Conservation (phyloP, 2,113 vertebrate genomes). For the Channa argus region DNA sequence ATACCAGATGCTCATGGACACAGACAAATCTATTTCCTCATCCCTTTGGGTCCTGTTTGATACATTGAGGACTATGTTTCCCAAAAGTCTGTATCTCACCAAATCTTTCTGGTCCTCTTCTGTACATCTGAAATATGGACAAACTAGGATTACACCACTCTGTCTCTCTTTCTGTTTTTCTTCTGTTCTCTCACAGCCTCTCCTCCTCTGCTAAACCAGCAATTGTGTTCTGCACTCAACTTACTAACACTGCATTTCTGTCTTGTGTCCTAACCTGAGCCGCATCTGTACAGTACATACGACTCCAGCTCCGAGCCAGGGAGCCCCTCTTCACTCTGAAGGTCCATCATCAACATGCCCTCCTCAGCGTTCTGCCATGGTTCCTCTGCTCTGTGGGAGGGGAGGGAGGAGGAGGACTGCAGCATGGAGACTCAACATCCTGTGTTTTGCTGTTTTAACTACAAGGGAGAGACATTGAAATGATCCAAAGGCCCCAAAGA, state of each 20-base stretch:
- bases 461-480: conserved; percentile 76
- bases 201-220: conserved; percentile 70
- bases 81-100: conserved; percentile 61
- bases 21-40: conserved; percentile 59
- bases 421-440: conserved; percentile 79
- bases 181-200: conserved; percentile 47
- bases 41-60: conserved; percentile 56
- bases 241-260: conserved; percentile 57
- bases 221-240: conserved; percentile 72
- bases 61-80: conserved; percentile 44
- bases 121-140: conserved; percentile 65
- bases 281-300: conserved; percentile 88
- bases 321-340: conserved; percentile 51
- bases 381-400: conserved; percentile 64
- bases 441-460: conserved; percentile 82
- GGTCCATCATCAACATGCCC: conserved; percentile 66
- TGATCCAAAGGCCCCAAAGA: conserved; percentile 77
- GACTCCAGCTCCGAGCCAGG: conserved; percentile 77
- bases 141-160: conserved; percentile 54
- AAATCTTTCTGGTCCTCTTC: conserved; percentile 58
- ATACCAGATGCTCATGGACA: conserved; percentile 69
- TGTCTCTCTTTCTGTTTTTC: conserved; percentile 54
- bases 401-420: conserved; percentile 48
- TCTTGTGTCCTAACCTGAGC: conserved; percentile 67
- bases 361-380: conserved; percentile 69